A percentile compares a stretch with the other conserved stretches of the same genome.
phyloP scores from a whole-genome alignment of 2,797 vertebrate genomes.

The Trachurus trachurus region DNA sequence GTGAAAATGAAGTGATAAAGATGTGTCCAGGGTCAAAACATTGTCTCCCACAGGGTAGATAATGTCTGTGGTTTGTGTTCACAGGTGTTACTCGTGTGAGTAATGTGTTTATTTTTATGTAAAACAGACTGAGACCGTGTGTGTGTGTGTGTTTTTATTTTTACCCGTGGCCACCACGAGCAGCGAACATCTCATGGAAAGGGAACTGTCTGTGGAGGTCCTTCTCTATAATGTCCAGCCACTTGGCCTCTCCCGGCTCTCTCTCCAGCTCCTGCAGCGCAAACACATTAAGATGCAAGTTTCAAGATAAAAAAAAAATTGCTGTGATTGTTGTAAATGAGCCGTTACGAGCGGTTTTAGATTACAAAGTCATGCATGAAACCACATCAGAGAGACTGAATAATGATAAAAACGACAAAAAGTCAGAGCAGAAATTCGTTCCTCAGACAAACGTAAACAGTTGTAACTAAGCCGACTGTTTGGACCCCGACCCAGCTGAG shows the following conservation, averaged over 20 bases:
- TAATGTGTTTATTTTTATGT: not conserved
- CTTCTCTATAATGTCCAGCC: slow-evolving; percentile 95
- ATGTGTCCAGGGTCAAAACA: not conserved
- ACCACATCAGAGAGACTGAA: not conserved
- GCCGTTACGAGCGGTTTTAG: slow-evolving; percentile 3
- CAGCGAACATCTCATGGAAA: slow-evolving; percentile 94
- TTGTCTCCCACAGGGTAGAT: not conserved
- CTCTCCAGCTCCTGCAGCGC: slow-evolving; percentile 89
- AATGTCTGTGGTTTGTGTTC: not conserved
- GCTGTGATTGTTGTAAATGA: not conserved
- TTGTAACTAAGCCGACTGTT: slow-evolving; percentile 9
- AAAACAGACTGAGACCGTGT: not conserved
- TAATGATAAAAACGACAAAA: not conserved
- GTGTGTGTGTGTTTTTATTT: not conserved
- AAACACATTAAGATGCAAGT: slow-evolving; percentile 3
- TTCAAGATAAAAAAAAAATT: not conserved
- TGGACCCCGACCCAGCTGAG: slow-evolving; percentile 10
- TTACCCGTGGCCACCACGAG: slow-evolving; percentile 92
- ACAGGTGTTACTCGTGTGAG: slow-evolving; percentile 1
- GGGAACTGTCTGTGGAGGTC: slow-evolving; percentile 94
- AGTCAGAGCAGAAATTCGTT: not conserved
- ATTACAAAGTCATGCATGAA: not conserved
- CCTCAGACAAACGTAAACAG: slow-evolving; percentile 25
- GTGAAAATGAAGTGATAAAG: not conserved
- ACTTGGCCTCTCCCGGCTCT: slow-evolving; percentile 91